These are phyloP conservation scores for Diadema setosum DNA, from an alignment of 35 echinoderm and acorn worm species.

Conservation along the genomic window DNA sequence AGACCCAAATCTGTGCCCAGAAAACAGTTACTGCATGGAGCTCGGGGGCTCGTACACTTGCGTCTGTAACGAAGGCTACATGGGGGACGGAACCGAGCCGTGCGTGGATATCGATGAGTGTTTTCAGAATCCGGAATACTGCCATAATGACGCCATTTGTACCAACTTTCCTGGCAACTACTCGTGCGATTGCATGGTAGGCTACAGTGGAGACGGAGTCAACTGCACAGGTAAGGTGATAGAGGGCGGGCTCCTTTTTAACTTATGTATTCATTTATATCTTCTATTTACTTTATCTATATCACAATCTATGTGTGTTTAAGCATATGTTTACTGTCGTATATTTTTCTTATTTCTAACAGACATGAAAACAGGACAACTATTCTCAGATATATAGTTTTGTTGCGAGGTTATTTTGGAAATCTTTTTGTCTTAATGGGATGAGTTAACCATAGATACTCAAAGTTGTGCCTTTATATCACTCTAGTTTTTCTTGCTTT, in stretches of 20 bases:
- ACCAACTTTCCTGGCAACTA: slow-evolving; percentile 31
- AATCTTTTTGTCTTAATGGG: neutral
- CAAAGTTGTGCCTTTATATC: too few species aligned
- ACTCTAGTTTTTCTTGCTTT: neutral
- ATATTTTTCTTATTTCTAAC: too few species aligned
- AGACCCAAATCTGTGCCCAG: neutral
- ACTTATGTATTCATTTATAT: too few species aligned
- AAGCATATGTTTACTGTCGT: too few species aligned
- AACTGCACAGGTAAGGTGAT: slow-evolving; percentile 59
- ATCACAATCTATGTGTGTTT: too few species aligned
- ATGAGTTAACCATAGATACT: too few species aligned
- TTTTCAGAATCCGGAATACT: neutral
- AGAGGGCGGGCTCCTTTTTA: too few species aligned
- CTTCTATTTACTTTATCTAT: too few species aligned
- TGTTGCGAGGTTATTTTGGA: neutral
- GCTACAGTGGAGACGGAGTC: slow-evolving; percentile 45
- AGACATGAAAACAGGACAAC: too few species aligned
- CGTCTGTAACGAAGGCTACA: slow-evolving; percentile 13
- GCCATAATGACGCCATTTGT: slow-evolving; percentile 14
- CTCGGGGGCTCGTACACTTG: slow-evolving; percentile 1
- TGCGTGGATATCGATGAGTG: slow-evolving; percentile 53
- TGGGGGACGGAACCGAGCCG: neutral
- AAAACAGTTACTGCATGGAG: neutral
- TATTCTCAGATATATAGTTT: too few species aligned
- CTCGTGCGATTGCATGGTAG: slow-evolving; percentile 20